Percentiles rank a stretch among this genome's conserved stretches.
Evolutionary conservation across 2,113 vertebrate genomes (phyloP).

Genomic region (Microcebus ravelobensis): DNA sequence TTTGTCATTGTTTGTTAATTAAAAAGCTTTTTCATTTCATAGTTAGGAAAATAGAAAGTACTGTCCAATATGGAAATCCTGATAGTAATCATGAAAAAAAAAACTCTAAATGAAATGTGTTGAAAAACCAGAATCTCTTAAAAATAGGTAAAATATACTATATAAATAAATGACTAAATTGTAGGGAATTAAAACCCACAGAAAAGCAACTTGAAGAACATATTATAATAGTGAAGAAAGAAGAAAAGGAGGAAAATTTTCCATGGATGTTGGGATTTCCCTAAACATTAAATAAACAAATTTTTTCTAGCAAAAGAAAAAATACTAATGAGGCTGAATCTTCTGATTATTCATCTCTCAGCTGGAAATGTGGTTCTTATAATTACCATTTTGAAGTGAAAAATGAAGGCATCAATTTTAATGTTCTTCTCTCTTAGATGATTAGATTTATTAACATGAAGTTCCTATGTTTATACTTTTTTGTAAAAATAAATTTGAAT

Average conservation of each 20-base stretch:
- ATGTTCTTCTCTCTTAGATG: background rate
- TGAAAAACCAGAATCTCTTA: background rate
- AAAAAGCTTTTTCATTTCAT: background rate
- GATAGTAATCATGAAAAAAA: background rate
- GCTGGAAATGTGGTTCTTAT: background rate
- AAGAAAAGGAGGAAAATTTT: background rate
- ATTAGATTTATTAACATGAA: constrained; percentile 32
- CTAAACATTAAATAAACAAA: background rate
- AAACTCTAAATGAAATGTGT: background rate
- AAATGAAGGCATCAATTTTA: background rate
- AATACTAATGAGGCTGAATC: background rate
- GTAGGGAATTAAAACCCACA: background rate
- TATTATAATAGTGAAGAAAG: background rate
- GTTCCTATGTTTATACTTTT: background rate
- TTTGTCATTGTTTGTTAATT: background rate
- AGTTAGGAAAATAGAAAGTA: background rate
- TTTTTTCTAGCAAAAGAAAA: background rate
- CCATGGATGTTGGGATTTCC: background rate
- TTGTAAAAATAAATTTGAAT: background rate
- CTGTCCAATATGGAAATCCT: background rate
- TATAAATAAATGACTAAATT: background rate
- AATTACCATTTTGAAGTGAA: background rate
- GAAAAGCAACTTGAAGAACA: background rate
- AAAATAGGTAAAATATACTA: background rate
- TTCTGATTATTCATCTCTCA: constrained; percentile 35